A percentile compares a stretch with the other conserved stretches of the same genome.
phyloP scores from a whole-genome alignment of 2,113 vertebrate species.

The Phalacrocorax carbo region DNA sequence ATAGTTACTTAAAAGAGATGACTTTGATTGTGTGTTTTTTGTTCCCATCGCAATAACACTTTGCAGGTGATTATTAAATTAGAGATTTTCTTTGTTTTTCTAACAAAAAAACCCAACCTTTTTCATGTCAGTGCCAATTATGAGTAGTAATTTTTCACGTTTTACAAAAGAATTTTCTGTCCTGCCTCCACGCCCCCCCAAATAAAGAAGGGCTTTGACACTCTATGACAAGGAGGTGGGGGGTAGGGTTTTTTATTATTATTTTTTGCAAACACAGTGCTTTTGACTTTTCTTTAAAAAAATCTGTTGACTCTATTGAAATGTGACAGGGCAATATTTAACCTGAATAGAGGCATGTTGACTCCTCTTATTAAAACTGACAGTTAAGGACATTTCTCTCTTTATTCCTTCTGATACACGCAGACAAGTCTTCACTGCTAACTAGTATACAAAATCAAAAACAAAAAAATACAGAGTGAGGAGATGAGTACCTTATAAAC shows the following conservation, averaged over 20 bases:
- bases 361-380: constrained; percentile 97
- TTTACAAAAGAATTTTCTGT: constrained; percentile 87
- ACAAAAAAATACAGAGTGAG: constrained; percentile 87
- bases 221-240: constrained; percentile 88
- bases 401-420: constrained; percentile 93
- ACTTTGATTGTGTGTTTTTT: constrained; percentile 89
- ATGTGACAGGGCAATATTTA: constrained; percentile 96
- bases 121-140: constrained; percentile 96
- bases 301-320: constrained; percentile 96
- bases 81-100: constrained; percentile 97
- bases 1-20: constrained; percentile 78
- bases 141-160: constrained; percentile 86
- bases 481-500: constrained; percentile 93
- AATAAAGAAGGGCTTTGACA: constrained; percentile 90
- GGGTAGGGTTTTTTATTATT: constrained; percentile 76
- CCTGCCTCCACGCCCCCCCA: constrained; percentile 78
- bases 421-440: constrained; percentile 91
- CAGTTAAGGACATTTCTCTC: constrained; percentile 93
- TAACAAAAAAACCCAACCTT: constrained; percentile 80
- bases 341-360: constrained; percentile 96
- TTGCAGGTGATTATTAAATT: constrained; percentile 99
- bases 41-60: constrained; percentile 90
- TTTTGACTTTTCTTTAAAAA: constrained; percentile 93
- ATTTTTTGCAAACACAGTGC: constrained; percentile 88
- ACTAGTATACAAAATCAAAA: constrained; percentile 95